A percentile compares a stretch with the other conserved stretches of the same genome.
phyloP scores from a whole-genome alignment of 37 sponge, comb jelly and placozoan species.

The Agelas oroides region DNA sequence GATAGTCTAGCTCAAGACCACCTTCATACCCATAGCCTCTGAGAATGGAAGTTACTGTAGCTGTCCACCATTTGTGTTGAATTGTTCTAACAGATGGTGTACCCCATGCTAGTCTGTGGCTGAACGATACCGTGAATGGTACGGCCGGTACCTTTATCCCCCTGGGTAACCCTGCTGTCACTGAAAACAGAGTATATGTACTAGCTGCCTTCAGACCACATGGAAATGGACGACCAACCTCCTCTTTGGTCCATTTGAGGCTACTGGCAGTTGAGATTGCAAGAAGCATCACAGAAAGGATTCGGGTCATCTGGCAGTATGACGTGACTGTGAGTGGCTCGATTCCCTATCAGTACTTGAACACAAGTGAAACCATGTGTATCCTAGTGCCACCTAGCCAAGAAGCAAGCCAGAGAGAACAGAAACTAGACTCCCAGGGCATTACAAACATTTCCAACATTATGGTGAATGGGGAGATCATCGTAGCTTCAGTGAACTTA shows the following conservation, averaged over 20 bases:
- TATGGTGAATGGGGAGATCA: background rate
- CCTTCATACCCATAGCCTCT: too few species aligned
- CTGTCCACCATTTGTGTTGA: too few species aligned
- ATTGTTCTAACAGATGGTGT: slow-evolving; percentile 48
- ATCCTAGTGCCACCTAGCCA: background rate
- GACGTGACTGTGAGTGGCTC: background rate
- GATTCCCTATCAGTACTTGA: slow-evolving; percentile 1
- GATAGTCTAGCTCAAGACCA: too few species aligned
- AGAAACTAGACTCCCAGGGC: too few species aligned
- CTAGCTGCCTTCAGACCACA: slow-evolving; percentile 34
- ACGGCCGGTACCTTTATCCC: slow-evolving; percentile 42
- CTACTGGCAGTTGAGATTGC: slow-evolving; percentile 25
- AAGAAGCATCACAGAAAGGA: background rate
- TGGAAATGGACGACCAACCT: background rate
- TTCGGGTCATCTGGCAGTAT: slow-evolving; percentile 17
- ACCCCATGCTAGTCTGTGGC: slow-evolving; percentile 46
- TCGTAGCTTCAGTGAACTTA: slow-evolving; percentile 2
- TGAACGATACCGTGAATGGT: slow-evolving; percentile 39
- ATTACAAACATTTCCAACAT: background rate
- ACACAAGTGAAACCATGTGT: background rate
- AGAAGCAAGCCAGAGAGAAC: too few species aligned
- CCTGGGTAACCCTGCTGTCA: slow-evolving; percentile 16
- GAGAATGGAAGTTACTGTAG: too few species aligned
- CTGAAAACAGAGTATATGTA: slow-evolving; percentile 12
- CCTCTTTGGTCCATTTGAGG: background rate